Evolutionary conservation across 1,140 invertebrate species (phyloP).

Genomic region (Charaxes varanes): DNA sequence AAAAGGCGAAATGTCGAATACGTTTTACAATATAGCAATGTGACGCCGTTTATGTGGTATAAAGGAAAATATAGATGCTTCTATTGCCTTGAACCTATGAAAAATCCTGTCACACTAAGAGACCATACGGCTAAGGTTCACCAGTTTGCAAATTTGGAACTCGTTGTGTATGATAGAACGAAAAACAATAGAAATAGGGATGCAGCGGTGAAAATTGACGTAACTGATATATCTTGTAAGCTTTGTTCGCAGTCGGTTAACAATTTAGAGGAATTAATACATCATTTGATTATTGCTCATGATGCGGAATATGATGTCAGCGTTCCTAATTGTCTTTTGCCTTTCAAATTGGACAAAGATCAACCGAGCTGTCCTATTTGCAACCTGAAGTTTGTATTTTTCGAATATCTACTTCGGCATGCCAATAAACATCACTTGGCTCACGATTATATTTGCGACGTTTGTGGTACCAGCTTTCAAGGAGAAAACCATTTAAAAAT

Average conservation of each 20-base stretch:
- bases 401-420: constrained; percentile 56
- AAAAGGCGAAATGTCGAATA: constrained; percentile 60
- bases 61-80: constrained; percentile 58
- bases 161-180: constrained; percentile 44
- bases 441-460: constrained; percentile 61
- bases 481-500: constrained; percentile 61
- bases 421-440: constrained; percentile 58
- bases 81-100: constrained; percentile 53
- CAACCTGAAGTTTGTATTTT: constrained; percentile 58
- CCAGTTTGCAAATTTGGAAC: constrained; percentile 48
- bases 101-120: constrained; percentile 39
- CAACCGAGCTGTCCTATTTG: constrained; percentile 53
- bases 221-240: constrained; percentile 47
- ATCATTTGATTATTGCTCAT: constrained; percentile 61
- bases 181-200: constrained; percentile 62
- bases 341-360: constrained; percentile 54
- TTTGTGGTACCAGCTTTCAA: constrained; percentile 60
- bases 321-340: constrained; percentile 54
- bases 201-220: constrained; percentile 61
- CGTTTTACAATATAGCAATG: constrained; percentile 56
- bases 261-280: constrained; percentile 47
- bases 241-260: constrained; percentile 36
- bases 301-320: constrained; percentile 61
- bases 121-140: constrained; percentile 46
- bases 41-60: constrained; percentile 60